These are phyloP conservation scores for Idaea aversata DNA, from an alignment of 2,888 invertebrate genomes.

Conservation along the genomic window DNA sequence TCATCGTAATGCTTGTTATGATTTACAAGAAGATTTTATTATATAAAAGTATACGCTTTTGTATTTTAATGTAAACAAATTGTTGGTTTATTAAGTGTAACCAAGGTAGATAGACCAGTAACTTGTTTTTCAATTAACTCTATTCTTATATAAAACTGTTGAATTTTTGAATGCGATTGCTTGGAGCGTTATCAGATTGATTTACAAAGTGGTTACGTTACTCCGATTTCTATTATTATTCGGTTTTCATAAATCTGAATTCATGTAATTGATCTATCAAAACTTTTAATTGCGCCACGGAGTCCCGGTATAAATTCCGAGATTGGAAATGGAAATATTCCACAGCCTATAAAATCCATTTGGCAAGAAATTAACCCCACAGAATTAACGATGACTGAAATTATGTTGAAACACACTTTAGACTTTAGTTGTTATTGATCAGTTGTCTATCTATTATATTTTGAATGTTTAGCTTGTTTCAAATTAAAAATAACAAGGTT, in stretches of 20 bases:
- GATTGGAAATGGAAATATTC: background rate
- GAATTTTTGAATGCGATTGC: slow-evolving; percentile 3
- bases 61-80: slow-evolving; percentile 9
- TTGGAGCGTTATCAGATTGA: background rate
- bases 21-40: slow-evolving; percentile 12
- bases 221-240: background rate
- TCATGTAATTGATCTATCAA: background rate
- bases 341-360: background rate
- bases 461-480: background rate
- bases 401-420: background rate
- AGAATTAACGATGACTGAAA: background rate
- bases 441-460: background rate
- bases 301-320: background rate
- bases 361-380: no score
- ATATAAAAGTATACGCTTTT: slow-evolving; percentile 19
- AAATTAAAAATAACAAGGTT: background rate
- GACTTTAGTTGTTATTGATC: background rate
- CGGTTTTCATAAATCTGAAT: background rate
- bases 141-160: slow-evolving; percentile 10
- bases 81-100: slow-evolving; percentile 7
- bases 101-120: background rate
- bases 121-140: background rate
- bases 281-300: slow-evolving; percentile 14
- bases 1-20: slow-evolving; percentile 30
- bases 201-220: background rate